Percentiles rank a stretch among this genome's conserved stretches.
phyloP scores from a whole-genome alignment of 1,140 invertebrate genomes.

The Camponotus pennsylvanicus region DNA sequence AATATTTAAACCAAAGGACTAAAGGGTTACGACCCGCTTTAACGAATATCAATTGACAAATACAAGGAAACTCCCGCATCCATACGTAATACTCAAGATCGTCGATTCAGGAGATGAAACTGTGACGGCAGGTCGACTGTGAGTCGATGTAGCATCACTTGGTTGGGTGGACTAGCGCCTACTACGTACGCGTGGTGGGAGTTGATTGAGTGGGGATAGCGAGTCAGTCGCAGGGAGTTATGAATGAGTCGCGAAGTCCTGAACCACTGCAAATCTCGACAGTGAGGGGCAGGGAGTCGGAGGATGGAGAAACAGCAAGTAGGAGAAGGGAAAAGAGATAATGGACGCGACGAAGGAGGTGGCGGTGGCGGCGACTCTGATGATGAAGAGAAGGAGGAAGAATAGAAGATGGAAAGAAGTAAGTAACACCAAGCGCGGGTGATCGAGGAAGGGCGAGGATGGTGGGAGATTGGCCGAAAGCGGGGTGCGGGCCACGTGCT shows the following conservation, averaged over 20 bases:
- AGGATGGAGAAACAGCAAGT: slow-evolving; percentile 40
- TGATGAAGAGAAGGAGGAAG: slow-evolving; percentile 61
- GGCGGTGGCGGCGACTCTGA: slow-evolving; percentile 55
- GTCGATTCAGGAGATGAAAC: slow-evolving; percentile 39
- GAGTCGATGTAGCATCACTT: slow-evolving; percentile 57
- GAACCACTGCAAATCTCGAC: slow-evolving; percentile 51
- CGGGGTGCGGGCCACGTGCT: slow-evolving; percentile 79
- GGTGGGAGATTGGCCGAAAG: slow-evolving; percentile 78
- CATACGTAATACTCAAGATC: slow-evolving; percentile 17
- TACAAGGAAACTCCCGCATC: background rate
- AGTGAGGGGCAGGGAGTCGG: slow-evolving; percentile 49
- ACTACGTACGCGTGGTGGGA: slow-evolving; percentile 69
- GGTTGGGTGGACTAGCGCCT: slow-evolving; percentile 59
- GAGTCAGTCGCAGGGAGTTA: slow-evolving; percentile 80
- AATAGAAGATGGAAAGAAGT: slow-evolving; percentile 61
- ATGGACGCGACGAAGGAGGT: slow-evolving; percentile 29
- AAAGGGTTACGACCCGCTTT: background rate
- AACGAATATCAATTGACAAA: background rate
- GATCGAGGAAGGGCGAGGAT: slow-evolving; percentile 56
- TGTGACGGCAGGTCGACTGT: slow-evolving; percentile 48
- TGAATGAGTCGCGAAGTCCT: slow-evolving; percentile 82
- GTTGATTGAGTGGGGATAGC: slow-evolving; percentile 67
- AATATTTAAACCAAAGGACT: background rate
- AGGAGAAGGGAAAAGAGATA: slow-evolving; percentile 51
- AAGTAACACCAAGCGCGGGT: slow-evolving; percentile 64